Percentiles rank a stretch among this genome's conserved stretches.
Evolutionary conservation across 2,797 vertebrate species (phyloP).

Genomic region (Ctenochaetus hawaiiensis): DNA sequence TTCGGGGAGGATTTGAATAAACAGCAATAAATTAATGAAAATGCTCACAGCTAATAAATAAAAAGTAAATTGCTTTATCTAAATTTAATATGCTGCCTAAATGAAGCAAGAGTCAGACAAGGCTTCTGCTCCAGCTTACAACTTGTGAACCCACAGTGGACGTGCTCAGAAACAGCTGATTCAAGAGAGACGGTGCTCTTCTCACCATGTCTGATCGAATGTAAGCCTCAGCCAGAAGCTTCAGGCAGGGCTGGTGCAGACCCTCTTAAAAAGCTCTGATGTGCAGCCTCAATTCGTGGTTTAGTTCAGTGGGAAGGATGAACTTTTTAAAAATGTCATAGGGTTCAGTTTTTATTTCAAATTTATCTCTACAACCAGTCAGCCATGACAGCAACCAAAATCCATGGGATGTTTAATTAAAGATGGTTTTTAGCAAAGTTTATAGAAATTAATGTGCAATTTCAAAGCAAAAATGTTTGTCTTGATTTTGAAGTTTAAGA

Average conservation of each 20-base stretch:
- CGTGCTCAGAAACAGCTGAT: conserved; percentile 3
- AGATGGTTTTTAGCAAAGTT: neutral
- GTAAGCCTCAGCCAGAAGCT: conserved; percentile 26
- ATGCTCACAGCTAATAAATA: conserved; percentile 11
- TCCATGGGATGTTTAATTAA: neutral
- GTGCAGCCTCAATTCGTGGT: neutral
- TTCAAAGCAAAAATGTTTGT: neutral
- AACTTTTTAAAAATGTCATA: neutral
- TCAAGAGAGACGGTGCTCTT: conserved; percentile 2
- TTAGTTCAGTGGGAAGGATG: too few relatives aligned
- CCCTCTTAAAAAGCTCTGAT: conserved; percentile 14
- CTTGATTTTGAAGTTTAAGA: neutral
- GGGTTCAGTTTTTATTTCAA: neutral
- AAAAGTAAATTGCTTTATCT: neutral
- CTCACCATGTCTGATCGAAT: neutral
- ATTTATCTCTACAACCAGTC: neutral
- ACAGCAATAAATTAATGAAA: conserved; percentile 16
- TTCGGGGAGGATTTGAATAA: conserved; percentile 1
- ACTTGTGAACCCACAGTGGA: neutral
- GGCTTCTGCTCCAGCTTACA: neutral
- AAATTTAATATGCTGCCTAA: neutral
- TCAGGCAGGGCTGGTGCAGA: conserved; percentile 2
- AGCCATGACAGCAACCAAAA: neutral
- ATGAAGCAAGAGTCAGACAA: conserved; percentile 17
- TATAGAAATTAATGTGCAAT: neutral